These are phyloP conservation scores for Phymanthus crucifer DNA, from an alignment of 92 coral and sea anemone species.

Conservation along the genomic window DNA sequence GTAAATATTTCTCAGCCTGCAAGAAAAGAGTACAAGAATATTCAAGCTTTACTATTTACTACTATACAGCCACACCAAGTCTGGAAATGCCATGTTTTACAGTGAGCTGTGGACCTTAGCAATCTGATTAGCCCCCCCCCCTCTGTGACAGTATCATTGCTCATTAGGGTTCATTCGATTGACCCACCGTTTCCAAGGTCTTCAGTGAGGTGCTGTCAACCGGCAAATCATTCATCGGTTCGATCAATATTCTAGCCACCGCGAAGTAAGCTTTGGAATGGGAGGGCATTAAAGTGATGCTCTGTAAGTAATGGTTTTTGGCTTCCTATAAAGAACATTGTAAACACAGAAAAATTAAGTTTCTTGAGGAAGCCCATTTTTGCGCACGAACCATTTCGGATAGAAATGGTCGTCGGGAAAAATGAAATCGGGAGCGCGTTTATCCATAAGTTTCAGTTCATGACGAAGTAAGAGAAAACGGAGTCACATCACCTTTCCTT, in stretches of 20 bases:
- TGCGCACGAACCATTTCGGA: too few species aligned
- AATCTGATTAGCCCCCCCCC: too few species aligned
- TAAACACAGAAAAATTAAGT: too few species aligned
- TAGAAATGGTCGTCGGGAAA: too few species aligned
- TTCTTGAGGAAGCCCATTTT: too few species aligned
- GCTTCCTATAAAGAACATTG: constrained; percentile 46
- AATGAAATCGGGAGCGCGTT: too few species aligned
- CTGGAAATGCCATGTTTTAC: too few species aligned
- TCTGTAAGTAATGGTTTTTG: constrained; percentile 42
- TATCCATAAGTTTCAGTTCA: too few species aligned
- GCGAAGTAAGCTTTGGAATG: constrained; percentile 54
- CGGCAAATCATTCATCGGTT: constrained; percentile 39
- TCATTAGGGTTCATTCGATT: not conserved
- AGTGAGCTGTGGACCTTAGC: too few species aligned
- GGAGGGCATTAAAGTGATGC: constrained; percentile 40
- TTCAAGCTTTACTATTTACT: not conserved
- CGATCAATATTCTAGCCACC: constrained; percentile 59
- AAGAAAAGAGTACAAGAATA: not conserved
- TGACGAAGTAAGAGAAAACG: too few species aligned
- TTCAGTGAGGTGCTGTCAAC: constrained; percentile 5
- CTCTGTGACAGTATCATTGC: too few species aligned
- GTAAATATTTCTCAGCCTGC: constrained; percentile 69
- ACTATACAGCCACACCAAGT: not conserved
- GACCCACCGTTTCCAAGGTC: constrained; percentile 13
- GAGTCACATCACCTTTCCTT: too few species aligned